phyloP scores from a whole-genome alignment of 2,797 vertebrate genomes.

The Oophaga sylvatica region DNA sequence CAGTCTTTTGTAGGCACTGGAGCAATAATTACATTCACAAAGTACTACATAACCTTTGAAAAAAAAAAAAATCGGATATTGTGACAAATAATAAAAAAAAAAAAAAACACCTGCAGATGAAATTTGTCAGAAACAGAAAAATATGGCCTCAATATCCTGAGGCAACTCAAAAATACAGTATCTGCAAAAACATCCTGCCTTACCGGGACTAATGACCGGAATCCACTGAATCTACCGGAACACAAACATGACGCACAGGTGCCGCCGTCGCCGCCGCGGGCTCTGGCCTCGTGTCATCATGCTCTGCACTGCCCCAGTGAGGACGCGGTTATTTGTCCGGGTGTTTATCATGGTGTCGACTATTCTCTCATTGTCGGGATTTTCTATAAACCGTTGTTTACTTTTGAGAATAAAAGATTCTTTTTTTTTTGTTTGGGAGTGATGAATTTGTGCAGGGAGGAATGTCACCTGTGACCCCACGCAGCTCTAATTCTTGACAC shows the following conservation, averaged over 20 bases:
- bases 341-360: not conserved
- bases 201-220: not conserved
- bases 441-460: slow-evolving; percentile 42
- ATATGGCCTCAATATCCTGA: not conserved
- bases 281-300: too few species aligned
- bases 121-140: not conserved
- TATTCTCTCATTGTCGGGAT: not conserved
- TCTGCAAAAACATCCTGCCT: not conserved
- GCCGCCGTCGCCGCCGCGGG: not conserved
- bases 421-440: slow-evolving; percentile 5
- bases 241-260: not conserved
- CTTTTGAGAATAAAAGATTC: not conserved
- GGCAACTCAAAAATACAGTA: not conserved
- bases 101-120: not conserved
- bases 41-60: too few species aligned
- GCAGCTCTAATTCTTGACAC: slow-evolving; percentile 32
- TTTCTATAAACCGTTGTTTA: slow-evolving; percentile 4
- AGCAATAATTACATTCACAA: too few species aligned
- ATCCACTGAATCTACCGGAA: not conserved
- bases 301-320: not conserved
- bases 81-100: not conserved
- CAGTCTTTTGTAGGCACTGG: too few species aligned
- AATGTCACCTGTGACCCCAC: slow-evolving; percentile 40
- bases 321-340: not conserved
- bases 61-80: too few species aligned